Base-by-base conservation (phyloP, 2,888 invertebrate species). In the Furcula furcula region DNA sequence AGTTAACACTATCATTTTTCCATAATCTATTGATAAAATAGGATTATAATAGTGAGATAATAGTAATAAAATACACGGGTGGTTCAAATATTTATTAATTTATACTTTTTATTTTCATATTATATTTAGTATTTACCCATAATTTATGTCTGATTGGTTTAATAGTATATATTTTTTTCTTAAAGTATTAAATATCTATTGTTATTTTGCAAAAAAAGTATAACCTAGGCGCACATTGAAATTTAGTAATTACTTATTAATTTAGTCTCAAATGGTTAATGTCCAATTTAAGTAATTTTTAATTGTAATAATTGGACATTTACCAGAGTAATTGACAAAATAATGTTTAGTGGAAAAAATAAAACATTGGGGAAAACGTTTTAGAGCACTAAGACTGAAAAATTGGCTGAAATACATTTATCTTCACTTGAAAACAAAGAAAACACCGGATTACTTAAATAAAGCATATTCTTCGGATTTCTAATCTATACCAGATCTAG, bases 341-440 rank as follows among this genome's bases (percentile, higher is more conserved):
- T 46, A 38, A 57, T 12, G 57, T 42, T 49, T 49, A 45, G 44
- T 33, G 42, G 55, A 41, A 35, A 35, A 36, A 38, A 41, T 46
- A 45, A 48, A 60, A 68, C 66, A 71, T 67, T 74, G 67, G 63
- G 64, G 63, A 65, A 58, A 63, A 66, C 59, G 62, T 64, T 73
- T 78, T 82, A 77, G 78, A 87, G 82, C 85, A 84, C 78, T 83
- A 87, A 88, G 87, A 88, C 87, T 88, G 87, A 87, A 72, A 72
- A 75, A 70, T 76, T 72, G 81, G 84, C 77, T 76, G 66, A 74
- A 68, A 65, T 60, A 55, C 64, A 67, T 49, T 65, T 56, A 71
- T 71, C 71, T 74, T 70, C 63, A 65, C 73, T 64, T 65, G 65
- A 35, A 37, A 39, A 47, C 23, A 36, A 34, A 36, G 39, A 30